Evolutionary conservation across 2,113 vertebrate genomes (phyloP), one percentile per base, ranked within the genome.

Genomic region (Rhynchomys soricoides): DNA sequence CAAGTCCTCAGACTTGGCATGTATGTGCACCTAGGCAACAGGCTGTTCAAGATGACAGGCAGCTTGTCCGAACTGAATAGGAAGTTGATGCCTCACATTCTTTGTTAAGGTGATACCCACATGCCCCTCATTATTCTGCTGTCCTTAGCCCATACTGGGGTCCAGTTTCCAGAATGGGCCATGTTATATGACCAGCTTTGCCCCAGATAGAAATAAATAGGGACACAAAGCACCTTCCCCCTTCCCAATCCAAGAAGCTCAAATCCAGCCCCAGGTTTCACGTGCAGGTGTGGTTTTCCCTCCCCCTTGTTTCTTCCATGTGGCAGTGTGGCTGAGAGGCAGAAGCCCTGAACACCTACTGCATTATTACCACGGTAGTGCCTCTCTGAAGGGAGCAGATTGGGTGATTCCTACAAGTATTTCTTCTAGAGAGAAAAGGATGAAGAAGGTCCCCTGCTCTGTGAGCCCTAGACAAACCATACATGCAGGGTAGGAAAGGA

Each of bases 401-500:
- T 62, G 26, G 62, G 22, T 66, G 37, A 62, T 64, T 96, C 81
- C 88, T 85, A 52, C 19, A n/a, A 89, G 64, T 12, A 57, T 17
- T 91, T 91, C 90, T 96, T 86, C 86, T 92, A 22, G 64, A 94
- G 77, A 82, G 70, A 92, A 91, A 79, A 75, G 86, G 75, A 55
- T 86, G 92, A 89, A 96, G 93, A 96, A 87, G 70, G 57, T 43
- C 50, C 87, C 59, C 77, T 95, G 57, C 77, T 70, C 73, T 68
- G 59, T 45, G 86, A 90, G 86, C 7, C 3, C 45, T 7, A 50
- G 37, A 81, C 86, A 97, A 96, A 95, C 90, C 90, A 55, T 24
- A 40, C 91, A 45, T 45, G 59, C 40, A 43, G 71, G 37, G 34
- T 22, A 48, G 66, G 75, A 86, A 43, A 45, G 86, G 89, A 21